Evolutionary conservation across 2,797 vertebrate species (phyloP).

Genomic region (Sternarchorhynchus goeldii): DNA sequence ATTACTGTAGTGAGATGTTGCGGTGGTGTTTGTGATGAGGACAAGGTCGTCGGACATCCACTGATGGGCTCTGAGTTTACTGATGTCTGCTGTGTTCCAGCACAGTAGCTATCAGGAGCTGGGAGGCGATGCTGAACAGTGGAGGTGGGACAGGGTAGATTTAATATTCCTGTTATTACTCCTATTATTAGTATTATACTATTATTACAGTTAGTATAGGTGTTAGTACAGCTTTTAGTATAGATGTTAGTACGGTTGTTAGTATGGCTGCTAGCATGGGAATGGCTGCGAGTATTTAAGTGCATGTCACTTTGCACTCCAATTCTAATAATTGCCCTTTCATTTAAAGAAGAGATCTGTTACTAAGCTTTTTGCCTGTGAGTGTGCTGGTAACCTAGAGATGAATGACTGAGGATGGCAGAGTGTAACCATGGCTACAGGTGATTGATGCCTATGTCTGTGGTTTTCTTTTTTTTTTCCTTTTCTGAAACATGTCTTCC

Average conservation of each 20-base stretch:
- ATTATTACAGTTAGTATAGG: no score
- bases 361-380: slow-evolving; percentile 19
- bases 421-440: slow-evolving; percentile 24
- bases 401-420: not conserved
- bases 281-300: not conserved
- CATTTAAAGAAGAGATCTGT: not conserved
- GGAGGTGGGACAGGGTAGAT: no score
- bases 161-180: no score
- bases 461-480: no score
- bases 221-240: no score
- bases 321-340: not conserved
- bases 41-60: slow-evolving; percentile 10
- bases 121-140: no score
- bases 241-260: no score
- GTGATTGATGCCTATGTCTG: not conserved
- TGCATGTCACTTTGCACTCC: not conserved
- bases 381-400: not conserved
- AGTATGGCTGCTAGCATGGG: no score
- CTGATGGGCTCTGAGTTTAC: not conserved
- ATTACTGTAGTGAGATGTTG: slow-evolving; percentile 37
- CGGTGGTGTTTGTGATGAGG: no score
- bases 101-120: no score
- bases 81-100: no score
- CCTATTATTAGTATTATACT: no score
- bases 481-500: not conserved